Percentiles rank a stretch among this genome's conserved stretches.
Evolutionary conservation across 2,113 vertebrate species (phyloP).

Genomic region (Lophotis ruficrista): DNA sequence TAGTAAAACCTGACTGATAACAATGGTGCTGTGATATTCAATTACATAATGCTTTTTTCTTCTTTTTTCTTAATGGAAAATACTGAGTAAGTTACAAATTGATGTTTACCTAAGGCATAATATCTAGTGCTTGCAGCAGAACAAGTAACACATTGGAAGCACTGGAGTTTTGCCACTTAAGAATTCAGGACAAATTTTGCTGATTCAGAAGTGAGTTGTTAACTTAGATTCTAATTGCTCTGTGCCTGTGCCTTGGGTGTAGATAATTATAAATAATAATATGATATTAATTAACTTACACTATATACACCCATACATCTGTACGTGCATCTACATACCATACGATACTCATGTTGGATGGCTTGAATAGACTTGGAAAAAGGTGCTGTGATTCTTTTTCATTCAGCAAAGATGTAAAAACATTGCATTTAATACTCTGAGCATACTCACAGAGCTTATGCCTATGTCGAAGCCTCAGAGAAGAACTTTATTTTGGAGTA

Average conservation of each 20-base stretch:
- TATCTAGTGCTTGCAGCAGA: not conserved
- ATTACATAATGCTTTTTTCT: not conserved
- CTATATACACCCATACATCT: not conserved
- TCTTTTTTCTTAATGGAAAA: not conserved
- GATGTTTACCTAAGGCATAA: not conserved
- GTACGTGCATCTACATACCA: not conserved
- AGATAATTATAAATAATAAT: not conserved
- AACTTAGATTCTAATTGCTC: not conserved
- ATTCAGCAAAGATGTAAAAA: not conserved
- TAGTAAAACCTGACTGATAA: not conserved
- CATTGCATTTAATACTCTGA: not conserved
- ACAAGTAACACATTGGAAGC: not conserved
- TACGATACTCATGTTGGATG: not conserved
- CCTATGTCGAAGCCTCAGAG: not conserved
- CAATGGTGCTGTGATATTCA: not conserved
- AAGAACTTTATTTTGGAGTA: not conserved
- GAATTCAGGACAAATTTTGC: not conserved
- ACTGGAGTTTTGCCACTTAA: not conserved
- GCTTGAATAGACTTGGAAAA: not conserved
- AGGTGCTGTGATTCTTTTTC: not conserved
- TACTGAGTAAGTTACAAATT: not conserved
- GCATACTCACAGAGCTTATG: not conserved
- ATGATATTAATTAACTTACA: not conserved
- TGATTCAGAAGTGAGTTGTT: not conserved
- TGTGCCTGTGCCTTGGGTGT: not conserved